These are phyloP conservation scores for Otolemur crassicaudatus DNA, from an alignment of 2,797 vertebrate genomes.

Conservation along the genomic window DNA sequence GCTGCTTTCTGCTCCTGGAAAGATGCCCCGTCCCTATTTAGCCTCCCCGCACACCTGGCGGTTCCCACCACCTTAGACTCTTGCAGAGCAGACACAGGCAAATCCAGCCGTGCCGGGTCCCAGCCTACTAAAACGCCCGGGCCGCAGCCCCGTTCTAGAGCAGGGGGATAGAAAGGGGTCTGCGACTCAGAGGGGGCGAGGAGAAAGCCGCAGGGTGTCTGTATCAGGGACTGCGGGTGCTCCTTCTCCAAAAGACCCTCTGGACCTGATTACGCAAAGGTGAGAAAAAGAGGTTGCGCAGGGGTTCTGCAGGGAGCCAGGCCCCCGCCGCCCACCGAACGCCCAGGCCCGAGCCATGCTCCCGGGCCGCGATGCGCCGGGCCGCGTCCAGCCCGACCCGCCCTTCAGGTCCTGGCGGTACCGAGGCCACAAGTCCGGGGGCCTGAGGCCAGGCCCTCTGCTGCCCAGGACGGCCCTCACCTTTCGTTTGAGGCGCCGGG, in stretches of 20 bases:
- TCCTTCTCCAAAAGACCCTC: neutral
- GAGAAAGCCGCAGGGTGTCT: neutral
- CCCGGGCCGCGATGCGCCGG: neutral
- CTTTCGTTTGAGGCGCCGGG: neutral
- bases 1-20: neutral
- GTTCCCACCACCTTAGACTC: neutral
- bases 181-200: no score
- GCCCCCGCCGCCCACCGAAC: neutral
- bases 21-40: neutral
- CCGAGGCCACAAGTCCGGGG: neutral
- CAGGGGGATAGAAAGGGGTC: neutral
- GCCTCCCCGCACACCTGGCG: neutral
- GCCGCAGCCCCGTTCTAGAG: neutral
- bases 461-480: slow-evolving; percentile 30
- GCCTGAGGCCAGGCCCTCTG: neutral
- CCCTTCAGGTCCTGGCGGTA: neutral
- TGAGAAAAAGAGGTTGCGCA: neutral
- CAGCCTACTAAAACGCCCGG: neutral
- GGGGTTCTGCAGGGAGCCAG: neutral
- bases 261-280: neutral
- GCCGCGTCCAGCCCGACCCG: neutral
- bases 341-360: neutral
- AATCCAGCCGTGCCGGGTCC: neutral
- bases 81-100: neutral
- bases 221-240: no score